These are phyloP conservation scores for Tachystola acroxantha DNA, from an alignment of 2,888 invertebrate species.

Conservation along the genomic window DNA sequence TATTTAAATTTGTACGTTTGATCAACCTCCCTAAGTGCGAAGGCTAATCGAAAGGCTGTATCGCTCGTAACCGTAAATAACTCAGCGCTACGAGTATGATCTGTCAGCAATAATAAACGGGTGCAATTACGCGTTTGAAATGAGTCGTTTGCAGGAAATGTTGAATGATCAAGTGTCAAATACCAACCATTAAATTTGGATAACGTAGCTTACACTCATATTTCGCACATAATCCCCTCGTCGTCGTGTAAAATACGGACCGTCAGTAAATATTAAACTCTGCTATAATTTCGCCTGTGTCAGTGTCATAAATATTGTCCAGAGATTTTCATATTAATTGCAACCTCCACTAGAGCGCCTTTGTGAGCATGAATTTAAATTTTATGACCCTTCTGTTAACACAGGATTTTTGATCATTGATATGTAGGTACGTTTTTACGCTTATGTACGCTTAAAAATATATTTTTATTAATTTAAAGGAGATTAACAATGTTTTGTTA, in stretches of 20 bases:
- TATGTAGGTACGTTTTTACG: too few species aligned
- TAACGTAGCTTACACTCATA: constrained; percentile 53
- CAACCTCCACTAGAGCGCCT: constrained; percentile 45
- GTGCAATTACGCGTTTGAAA: constrained; percentile 34
- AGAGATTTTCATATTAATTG: constrained; percentile 66
- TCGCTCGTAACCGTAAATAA: constrained; percentile 30
- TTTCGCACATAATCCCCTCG: constrained; percentile 61
- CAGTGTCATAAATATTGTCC: constrained; percentile 63
- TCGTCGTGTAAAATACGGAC: constrained; percentile 62
- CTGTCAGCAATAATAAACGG: constrained; percentile 42
- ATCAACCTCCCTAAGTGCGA: too few species aligned
- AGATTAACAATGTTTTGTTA: too few species aligned
- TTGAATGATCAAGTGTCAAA: constrained; percentile 56
- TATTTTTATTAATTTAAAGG: too few species aligned
- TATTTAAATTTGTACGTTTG: too few species aligned
- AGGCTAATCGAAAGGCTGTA: constrained; percentile 18
- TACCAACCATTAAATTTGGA: constrained; percentile 57
- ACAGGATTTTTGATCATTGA: constrained; percentile 3
- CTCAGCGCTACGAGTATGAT: constrained; percentile 22
- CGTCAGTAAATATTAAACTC: constrained; percentile 68
- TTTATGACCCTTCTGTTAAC: constrained; percentile 34
- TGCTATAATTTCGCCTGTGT: constrained; percentile 57
- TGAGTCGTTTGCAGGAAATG: constrained; percentile 42
- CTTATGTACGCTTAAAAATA: too few species aligned
- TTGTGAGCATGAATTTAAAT: constrained; percentile 53